Base-by-base conservation (phyloP, 2,888 invertebrate species). In the Oligia latruncula region DNA sequence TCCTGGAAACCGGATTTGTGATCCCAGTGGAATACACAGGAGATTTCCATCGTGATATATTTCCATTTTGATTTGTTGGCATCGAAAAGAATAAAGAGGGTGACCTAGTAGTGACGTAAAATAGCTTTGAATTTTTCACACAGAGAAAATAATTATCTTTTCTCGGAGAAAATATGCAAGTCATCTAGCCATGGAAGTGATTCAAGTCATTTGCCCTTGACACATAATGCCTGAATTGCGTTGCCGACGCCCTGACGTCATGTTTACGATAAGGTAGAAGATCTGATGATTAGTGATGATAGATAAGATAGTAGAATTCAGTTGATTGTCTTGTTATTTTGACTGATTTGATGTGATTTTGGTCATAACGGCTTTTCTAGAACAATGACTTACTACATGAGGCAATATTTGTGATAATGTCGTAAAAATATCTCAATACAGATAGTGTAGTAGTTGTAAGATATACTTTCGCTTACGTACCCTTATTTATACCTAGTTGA, bases 161-260 rank as follows among this genome's bases (percentile, higher is more conserved):
- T 66, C 23, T 20, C 23, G n/a, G 0, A 43, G 58, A 66, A 70
- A 62, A 66, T 20, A 60, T 17, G 46, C 68, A 70, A 85, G 43
- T 81, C 74, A 74, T 81, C 35, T n/a, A 64, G 60, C 29, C 17
- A 85, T 64, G 40, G 46, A n/a, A 67, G n/a, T 71, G 4, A 71
- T 55, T 78, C 40, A 64, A 70, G 40, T 73, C 9, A 46, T 29
- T 15, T 46, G 68, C 23, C 74, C 80, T 78, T 78, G 87, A 70
- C 84, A 83, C 46, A 77, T 74, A 81, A 82, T 87, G 65, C 35
- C 62, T 43, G 52, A 72, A 78, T 83, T 86, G 55, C 87, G 74
- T 74, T 74, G 58, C 49, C 71, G 52, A 68, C 46, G 40, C 13
- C n/a, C 17, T 58, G 1, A 65, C 67, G 46, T 71, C 62, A 60